Evolutionary conservation across 2,797 vertebrate genomes (phyloP), one percentile per base, ranked within the genome.

Genomic region (Enteromius anoplus): DNA sequence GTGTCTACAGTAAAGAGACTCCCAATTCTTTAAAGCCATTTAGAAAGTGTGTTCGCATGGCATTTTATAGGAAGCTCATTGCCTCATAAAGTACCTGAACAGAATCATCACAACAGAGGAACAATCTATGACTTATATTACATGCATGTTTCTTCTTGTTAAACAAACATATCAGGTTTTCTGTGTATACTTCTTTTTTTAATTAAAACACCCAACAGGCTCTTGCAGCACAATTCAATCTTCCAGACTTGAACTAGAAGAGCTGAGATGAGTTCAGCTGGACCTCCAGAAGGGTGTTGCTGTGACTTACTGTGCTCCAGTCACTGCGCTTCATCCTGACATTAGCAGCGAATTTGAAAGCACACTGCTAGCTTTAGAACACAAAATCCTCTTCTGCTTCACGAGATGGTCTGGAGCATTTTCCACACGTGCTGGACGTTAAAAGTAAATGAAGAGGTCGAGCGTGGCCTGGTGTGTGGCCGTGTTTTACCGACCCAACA

Each of bases 371-470:
- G 45, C 60, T 34, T 78, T 51, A n/a, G 34, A 65, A 5, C 42
- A 65, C 12, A 26, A 17, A 58, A 17, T n/a, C 4, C 19, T 70
- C 81, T 77, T 77, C 26, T 45, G 37, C 81, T 68, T 6, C 29
- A 66, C 51, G 71, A 82, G 71, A 68, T 76, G 72, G 60, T 42
- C 17, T 69, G 62, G 51, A 68, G 65, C 8, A 42, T 42, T 42
- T 42, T 42, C 2, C 40, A 69, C 23, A 66, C 19, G 4, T 2
- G 62, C n/a, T 37, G n/a, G 32, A 66, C 2, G 47, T 49, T 81
- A 19, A 65, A 73, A 75, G 62, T 68, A 66, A 55, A 82, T 68
- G 69, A 75, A 76, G 72, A 76, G 72, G 62, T 82, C 47, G 75
- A 82, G 51, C 15, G 19, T 75, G 14, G 34, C 81, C 60, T 75